Conservation (phyloP, 2,113 vertebrate genomes). For the Paraplagusia blochii region DNA sequence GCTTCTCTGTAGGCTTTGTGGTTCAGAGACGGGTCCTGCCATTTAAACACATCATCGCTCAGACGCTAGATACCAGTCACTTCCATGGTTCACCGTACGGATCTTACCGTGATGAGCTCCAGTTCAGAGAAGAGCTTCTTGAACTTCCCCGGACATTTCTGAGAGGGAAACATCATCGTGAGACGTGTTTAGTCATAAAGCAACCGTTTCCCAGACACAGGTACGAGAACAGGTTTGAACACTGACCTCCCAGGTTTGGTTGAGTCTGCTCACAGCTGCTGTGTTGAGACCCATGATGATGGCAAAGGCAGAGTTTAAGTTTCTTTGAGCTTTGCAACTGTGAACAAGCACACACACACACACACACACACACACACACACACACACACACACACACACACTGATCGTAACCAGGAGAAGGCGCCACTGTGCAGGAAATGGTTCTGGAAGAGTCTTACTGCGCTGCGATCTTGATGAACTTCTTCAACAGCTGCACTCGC, state of each 20-base stretch:
- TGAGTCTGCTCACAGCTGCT: constrained; percentile 91
- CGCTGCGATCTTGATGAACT: constrained; percentile 98
- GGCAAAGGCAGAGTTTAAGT: constrained; percentile 96
- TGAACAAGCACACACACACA: constrained; percentile 1
- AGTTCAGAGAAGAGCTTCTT: constrained; percentile 98
- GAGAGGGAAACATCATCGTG: constrained; percentile 13
- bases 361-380: neutral
- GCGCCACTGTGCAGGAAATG: neutral
- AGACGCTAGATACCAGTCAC: neutral
- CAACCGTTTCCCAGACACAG: neutral
- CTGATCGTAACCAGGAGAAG: neutral
- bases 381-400: constrained; percentile 1
- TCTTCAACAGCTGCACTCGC: constrained; percentile 95
- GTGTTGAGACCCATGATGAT: constrained; percentile 99
- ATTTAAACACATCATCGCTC: constrained; percentile 31
- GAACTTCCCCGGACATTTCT: constrained; percentile 98
- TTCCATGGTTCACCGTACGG: neutral
- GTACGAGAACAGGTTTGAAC: neutral
- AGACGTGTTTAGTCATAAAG: neutral
- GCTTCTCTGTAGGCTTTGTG: constrained; percentile 98
- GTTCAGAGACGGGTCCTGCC: constrained; percentile 95
- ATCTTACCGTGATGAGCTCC: constrained; percentile 90
- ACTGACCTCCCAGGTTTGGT: constrained; percentile 97
- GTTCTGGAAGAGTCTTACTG: constrained; percentile 82
- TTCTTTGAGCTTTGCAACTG: constrained; percentile 97